These are phyloP conservation scores for Zoanthus sansibaricus DNA, from an alignment of 92 coral and sea anemone species.

Conservation along the genomic window DNA sequence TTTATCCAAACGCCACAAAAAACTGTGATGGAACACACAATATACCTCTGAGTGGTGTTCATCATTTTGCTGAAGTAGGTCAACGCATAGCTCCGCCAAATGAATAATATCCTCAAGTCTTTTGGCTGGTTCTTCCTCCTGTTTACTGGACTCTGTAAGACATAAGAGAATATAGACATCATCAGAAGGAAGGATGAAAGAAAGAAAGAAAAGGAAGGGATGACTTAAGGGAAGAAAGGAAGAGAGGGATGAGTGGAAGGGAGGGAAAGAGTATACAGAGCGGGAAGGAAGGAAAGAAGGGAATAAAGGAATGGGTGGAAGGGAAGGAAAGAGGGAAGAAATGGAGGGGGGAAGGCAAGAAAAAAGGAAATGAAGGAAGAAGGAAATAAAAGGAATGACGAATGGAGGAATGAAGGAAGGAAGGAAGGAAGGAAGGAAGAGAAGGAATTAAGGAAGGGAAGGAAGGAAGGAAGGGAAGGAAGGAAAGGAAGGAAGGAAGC, in stretches of 20 bases:
- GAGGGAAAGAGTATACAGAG: neutral
- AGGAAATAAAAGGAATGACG: too few relatives aligned
- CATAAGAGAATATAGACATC: neutral
- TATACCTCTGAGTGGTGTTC: slow-evolving; percentile 97
- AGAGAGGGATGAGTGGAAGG: neutral
- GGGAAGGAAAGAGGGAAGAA: neutral
- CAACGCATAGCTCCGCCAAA: slow-evolving; percentile 93
- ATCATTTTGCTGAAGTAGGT: slow-evolving; percentile 94
- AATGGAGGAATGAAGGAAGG: neutral
- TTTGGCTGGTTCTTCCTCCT: slow-evolving; percentile 71
- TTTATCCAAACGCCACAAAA: neutral
- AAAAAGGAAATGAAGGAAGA: neutral
- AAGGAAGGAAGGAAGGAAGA: too few relatives aligned
- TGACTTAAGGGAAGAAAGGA: neutral
- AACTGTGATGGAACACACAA: neutral
- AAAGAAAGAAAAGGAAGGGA: too few relatives aligned
- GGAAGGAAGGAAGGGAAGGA: too few relatives aligned
- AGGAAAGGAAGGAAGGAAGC: too few relatives aligned
- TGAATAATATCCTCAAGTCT: slow-evolving; percentile 83
- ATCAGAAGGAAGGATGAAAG: neutral
- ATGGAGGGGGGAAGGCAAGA: neutral
- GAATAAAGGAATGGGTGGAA: neutral
- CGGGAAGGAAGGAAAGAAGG: neutral
- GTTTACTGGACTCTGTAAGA: slow-evolving; percentile 69
- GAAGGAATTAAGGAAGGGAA: neutral